Base-by-base conservation (phyloP, 2,113 vertebrate species). In the Rhinichthys klamathensis region DNA sequence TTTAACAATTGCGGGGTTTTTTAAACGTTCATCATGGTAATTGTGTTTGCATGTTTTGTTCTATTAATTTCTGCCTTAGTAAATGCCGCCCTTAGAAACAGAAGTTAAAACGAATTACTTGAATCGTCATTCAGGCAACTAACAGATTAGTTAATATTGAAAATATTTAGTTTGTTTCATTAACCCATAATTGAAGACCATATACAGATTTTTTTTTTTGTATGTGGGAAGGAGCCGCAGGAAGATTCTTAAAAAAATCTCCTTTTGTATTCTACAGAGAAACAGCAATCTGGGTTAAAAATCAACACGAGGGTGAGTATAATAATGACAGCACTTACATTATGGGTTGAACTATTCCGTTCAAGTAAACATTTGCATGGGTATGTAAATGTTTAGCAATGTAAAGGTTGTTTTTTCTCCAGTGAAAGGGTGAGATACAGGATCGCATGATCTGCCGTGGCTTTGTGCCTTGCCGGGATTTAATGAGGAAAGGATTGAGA, bases 401-500 rank as follows among this genome's bases (percentile, higher is more conserved):
- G 3, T 44, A 15, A 46, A 13, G 23, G 13, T 8, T 46, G 23
- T 2, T 25, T 46, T 54, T 69, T 30, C 10, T 8, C 3, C 21
- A 21, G 54, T 58, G 80, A 72, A 81, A 49, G 67, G 49, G 38
- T 0, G 5, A 51, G 46, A 82, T 21, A 18, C 21, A 21, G 65
- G 25, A 79, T 41, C 46, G 30, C 75, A 85, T 80, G 63, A 80
- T 13, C 60, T 1, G 35, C 44, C 10, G 9, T 72, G 63, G 63
- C 65, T 76, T 76, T 74, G 54, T 70, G 82, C 84, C 84, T 80
- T 56, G 58, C 51, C 67, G 3, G 21, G 44, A 65, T 87, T 83
- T 89, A 85, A 87, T 78, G 72, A 89, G 84, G 63, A 61, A 86
- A 86, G 58, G 81, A 81, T 69, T 30, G 78, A 82, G 82, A 82